phyloP scores from a whole-genome alignment of 2,888 invertebrate species.

The Ametastegia equiseti region DNA sequence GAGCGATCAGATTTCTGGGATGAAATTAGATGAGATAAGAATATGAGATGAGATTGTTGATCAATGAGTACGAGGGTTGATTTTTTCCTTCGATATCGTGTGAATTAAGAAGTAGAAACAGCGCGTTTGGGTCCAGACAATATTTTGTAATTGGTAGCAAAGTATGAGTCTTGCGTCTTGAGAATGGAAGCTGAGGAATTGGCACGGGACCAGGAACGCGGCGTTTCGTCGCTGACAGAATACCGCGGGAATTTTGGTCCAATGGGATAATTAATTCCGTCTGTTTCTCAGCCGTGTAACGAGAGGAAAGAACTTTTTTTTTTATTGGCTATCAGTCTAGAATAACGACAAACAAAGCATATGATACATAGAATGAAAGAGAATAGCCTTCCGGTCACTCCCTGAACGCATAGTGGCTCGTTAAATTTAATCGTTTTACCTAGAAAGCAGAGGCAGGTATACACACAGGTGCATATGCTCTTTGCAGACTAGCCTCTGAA shows the following conservation, averaged over 20 bases:
- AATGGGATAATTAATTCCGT: background rate
- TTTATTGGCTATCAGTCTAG: background rate
- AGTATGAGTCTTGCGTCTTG: background rate
- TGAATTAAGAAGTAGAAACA: too few species aligned
- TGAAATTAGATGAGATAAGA: too few species aligned
- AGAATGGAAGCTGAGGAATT: background rate
- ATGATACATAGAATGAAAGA: background rate
- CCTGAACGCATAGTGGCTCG: background rate
- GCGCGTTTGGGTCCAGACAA: too few species aligned
- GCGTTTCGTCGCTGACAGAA: too few species aligned
- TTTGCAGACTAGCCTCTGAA: too few species aligned
- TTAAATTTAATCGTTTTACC: conserved; percentile 21
- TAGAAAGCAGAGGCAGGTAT: conserved; percentile 15
- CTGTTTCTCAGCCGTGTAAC: background rate
- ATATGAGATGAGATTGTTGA: too few species aligned
- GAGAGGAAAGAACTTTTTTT: background rate
- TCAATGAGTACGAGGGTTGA: too few species aligned
- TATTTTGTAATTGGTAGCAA: too few species aligned
- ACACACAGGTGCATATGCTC: background rate
- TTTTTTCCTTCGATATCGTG: background rate
- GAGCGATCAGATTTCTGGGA: too few species aligned
- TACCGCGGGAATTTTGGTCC: background rate
- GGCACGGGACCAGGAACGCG: background rate
- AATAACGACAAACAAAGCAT: background rate
- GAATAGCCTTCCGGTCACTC: conserved; percentile 35